These are phyloP conservation scores for Dasypus novemcinctus DNA, from an alignment of 2,113 vertebrate genomes.

Conservation along the genomic window DNA sequence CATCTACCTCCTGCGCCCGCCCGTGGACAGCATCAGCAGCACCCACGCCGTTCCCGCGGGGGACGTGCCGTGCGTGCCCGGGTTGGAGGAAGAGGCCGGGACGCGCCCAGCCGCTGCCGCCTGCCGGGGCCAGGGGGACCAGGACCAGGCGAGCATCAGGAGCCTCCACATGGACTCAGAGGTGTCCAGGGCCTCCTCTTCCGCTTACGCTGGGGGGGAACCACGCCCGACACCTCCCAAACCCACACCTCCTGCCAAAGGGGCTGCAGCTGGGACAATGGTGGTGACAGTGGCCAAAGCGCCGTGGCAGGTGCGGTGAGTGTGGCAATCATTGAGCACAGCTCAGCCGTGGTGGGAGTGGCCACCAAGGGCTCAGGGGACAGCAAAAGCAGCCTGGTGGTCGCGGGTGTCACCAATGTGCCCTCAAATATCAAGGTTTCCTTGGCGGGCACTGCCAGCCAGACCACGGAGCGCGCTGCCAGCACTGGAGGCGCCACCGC, in stretches of 20 bases:
- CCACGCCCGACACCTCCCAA: fast-evolving
- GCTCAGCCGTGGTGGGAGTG: fast-evolving
- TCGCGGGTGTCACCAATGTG: background rate
- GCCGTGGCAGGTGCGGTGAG: fast-evolving
- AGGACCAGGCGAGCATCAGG: constrained; percentile 51
- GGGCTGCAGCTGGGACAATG: no score
- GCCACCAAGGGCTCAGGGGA: no score
- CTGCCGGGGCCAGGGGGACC: background rate
- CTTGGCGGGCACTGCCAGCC: no score
- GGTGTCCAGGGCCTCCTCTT: background rate
- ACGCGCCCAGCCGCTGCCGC: constrained; percentile 27
- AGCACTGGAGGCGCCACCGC: fast-evolving
- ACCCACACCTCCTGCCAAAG: no score
- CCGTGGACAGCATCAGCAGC: background rate
- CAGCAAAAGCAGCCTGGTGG: background rate
- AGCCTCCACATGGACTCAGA: background rate
- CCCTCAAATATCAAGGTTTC: no score
- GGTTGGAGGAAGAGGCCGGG: no score
- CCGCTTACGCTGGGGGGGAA: constrained; percentile 23
- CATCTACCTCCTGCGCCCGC: constrained; percentile 56
- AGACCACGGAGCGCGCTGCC: background rate
- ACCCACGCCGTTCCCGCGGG: no score
- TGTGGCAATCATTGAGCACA: background rate
- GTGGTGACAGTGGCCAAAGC: fast-evolving
- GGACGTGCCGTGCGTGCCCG: no score